Evolutionary conservation across 2,888 invertebrate species (phyloP).

Genomic region (Cantharis lateralis): DNA sequence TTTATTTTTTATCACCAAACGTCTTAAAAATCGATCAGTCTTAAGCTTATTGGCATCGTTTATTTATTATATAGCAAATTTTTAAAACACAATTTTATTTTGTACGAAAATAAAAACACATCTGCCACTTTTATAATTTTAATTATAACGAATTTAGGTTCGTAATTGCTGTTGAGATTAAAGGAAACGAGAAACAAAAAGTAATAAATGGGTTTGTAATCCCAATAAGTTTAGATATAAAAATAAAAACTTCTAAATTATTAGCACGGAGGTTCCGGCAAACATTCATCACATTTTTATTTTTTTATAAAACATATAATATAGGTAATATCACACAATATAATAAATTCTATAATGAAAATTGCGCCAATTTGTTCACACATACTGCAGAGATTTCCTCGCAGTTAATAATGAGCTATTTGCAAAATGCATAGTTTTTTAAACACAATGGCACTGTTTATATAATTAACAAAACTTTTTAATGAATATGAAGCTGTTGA

Average conservation of each 20-base stretch:
- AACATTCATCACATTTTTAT: background rate
- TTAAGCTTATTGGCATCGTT: background rate
- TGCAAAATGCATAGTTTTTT: background rate
- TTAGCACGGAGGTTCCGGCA: constrained; percentile 6
- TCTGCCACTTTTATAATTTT: constrained; percentile 11
- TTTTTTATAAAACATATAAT: background rate
- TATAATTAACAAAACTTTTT: background rate
- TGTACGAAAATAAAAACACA: constrained; percentile 8
- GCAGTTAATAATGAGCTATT: no score
- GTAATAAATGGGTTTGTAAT: constrained; percentile 22
- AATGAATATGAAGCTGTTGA: background rate
- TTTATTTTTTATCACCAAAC: background rate
- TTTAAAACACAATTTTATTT: background rate
- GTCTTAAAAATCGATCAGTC: background rate
- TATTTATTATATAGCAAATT: background rate
- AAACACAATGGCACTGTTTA: background rate
- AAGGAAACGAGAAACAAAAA: constrained; percentile 20
- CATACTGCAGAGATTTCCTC: no score
- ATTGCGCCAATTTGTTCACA: no score
- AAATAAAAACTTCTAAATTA: constrained; percentile 15
- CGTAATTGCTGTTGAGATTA: constrained; percentile 19
- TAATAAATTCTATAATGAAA: no score
- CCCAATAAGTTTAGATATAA: constrained; percentile 19
- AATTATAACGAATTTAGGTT: constrained; percentile 20
- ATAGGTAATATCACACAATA: no score